Evolutionary conservation across 2,888 invertebrate species (phyloP).

Genomic region (Agrochola macilenta): DNA sequence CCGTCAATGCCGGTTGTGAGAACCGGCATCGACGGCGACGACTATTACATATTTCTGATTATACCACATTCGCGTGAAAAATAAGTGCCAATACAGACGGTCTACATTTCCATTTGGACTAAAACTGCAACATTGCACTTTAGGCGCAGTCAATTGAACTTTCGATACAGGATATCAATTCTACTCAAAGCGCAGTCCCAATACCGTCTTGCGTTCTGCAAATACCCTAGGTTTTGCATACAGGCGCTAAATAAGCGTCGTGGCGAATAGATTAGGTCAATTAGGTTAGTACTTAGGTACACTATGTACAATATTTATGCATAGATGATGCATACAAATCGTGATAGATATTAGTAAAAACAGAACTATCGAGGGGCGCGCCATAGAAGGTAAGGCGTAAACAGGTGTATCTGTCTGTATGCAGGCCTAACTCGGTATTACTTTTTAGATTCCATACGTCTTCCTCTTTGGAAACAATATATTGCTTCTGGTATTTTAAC

Average conservation of each 20-base stretch:
- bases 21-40: not conserved
- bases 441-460: conserved; percentile 57
- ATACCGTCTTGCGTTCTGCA: not conserved
- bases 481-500: conserved; percentile 81
- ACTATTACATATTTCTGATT: too few species aligned
- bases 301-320: conserved; percentile 3
- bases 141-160: not conserved
- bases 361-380: not conserved
- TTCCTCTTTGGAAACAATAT: conserved; percentile 76
- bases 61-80: not conserved
- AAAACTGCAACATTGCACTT: not conserved
- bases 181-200: not conserved
- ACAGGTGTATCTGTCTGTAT: not conserved
- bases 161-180: not conserved
- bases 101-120: not conserved
- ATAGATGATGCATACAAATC: not conserved
- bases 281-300: not conserved
- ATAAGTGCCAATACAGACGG: not conserved
- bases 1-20: too few species aligned
- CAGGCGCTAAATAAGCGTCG: not conserved
- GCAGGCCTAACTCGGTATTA: conserved; percentile 17
- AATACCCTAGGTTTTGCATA: not conserved
- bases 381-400: not conserved
- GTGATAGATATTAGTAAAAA: not conserved
- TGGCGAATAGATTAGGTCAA: not conserved